Conservation (phyloP, 2,888 invertebrate species). For the Hypena proboscidalis region DNA sequence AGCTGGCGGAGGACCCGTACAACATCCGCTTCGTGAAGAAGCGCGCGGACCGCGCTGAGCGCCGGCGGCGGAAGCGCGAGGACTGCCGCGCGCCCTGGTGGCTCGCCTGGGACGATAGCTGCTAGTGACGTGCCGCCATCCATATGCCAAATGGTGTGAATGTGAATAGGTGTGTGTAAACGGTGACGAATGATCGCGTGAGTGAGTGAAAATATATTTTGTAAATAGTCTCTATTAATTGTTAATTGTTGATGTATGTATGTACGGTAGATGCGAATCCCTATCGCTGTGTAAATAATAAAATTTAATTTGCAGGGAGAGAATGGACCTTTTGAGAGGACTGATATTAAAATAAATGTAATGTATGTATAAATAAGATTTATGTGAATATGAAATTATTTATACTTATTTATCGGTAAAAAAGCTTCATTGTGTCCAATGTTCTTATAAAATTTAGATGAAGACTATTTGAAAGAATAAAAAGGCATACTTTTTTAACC, state of each 20-base stretch:
- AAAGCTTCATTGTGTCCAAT: constrained; percentile 86
- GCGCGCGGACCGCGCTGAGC: constrained; percentile 89
- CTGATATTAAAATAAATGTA: constrained; percentile 85
- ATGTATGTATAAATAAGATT: constrained; percentile 85
- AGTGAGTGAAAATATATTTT: constrained; percentile 78
- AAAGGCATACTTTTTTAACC: constrained; percentile 86
- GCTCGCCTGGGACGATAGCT: constrained; percentile 76
- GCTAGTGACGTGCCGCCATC: constrained; percentile 82
- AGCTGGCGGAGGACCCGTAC: constrained; percentile 97
- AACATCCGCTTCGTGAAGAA: constrained; percentile 96
- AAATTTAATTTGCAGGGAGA: constrained; percentile 85
- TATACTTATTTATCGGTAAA: constrained; percentile 86
- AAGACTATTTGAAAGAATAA: constrained; percentile 85
- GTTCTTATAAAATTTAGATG: constrained; percentile 86
- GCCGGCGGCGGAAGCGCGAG: constrained; percentile 89
- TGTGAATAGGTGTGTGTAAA: constrained; percentile 67
- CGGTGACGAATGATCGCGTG: constrained; percentile 71
- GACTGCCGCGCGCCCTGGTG: constrained; percentile 78
- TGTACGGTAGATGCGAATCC: constrained; percentile 84
- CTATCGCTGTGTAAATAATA: constrained; percentile 85
- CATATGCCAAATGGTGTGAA: constrained; percentile 83
- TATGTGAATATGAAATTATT: constrained; percentile 86
- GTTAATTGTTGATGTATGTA: constrained; percentile 86
- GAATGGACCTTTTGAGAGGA: constrained; percentile 86
- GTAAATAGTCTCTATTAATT: constrained; percentile 85